Percentiles rank a stretch among this genome's conserved stretches.
Conservation (phyloP, 1,140 invertebrate genomes). For the Cotesia typhae region DNA sequence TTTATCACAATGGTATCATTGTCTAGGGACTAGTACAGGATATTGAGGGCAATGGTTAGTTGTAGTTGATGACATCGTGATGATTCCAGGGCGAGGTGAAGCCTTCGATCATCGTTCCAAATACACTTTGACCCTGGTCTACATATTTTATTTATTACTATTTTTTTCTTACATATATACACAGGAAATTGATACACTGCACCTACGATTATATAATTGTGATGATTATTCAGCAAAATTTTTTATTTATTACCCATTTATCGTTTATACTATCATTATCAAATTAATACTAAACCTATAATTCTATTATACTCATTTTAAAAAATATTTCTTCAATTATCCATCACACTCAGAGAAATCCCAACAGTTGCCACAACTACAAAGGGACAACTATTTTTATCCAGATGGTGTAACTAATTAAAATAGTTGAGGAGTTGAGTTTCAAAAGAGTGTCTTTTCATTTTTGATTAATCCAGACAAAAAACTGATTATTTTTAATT, state of each 20-base stretch:
- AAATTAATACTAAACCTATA: too few relatives aligned
- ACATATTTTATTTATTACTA: constrained; percentile 1
- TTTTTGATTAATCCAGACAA: too few relatives aligned
- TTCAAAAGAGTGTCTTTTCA: too few relatives aligned
- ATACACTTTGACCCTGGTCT: constrained; percentile 1
- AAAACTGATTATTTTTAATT: too few relatives aligned
- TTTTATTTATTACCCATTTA: not conserved
- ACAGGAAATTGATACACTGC: constrained; percentile 12
- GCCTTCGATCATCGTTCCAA: constrained; percentile 8
- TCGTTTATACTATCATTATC: too few relatives aligned
- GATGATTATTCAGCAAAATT: not conserved
- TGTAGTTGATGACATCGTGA: constrained; percentile 6
- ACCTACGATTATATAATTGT: constrained; percentile 21
- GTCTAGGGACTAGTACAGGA: constrained; percentile 1
- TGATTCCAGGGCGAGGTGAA: constrained; percentile 6
- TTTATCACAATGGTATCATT: constrained; percentile 5
- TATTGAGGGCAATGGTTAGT: constrained; percentile 1
- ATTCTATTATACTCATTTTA: too few relatives aligned
- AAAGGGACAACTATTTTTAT: too few relatives aligned
- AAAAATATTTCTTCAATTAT: not conserved
- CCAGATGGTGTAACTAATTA: too few relatives aligned
- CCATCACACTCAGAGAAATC: not conserved
- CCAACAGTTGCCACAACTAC: too few relatives aligned
- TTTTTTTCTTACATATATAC: not conserved
- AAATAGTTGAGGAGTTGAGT: too few relatives aligned